phyloP scores from a whole-genome alignment of 2,797 vertebrate species.

The Cirrhinus molitorella region DNA sequence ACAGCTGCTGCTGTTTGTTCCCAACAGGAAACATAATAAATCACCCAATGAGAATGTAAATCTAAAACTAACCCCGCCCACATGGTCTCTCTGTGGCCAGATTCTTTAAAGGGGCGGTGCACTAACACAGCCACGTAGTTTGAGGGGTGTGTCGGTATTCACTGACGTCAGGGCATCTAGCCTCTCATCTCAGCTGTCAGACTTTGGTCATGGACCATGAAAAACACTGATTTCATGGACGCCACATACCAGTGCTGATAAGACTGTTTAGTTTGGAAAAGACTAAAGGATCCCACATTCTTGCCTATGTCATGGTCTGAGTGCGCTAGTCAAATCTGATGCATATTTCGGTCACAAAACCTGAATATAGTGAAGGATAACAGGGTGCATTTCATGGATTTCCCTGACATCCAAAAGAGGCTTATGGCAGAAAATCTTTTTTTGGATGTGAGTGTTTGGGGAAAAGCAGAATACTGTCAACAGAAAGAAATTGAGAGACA shows the following conservation, averaged over 20 bases:
- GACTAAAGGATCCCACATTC: neutral
- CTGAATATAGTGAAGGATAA: neutral
- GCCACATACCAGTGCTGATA: constrained; percentile 23
- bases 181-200: constrained; percentile 16
- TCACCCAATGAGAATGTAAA: neutral
- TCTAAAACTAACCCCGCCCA: constrained; percentile 16
- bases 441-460: neutral
- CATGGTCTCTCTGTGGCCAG: neutral
- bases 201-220: constrained; percentile 16
- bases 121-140: constrained; percentile 11
- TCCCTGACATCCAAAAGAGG: neutral
- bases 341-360: neutral
- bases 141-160: neutral
- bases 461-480: neutral
- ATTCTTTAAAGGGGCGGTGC: neutral
- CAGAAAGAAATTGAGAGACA: neutral
- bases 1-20: constrained; percentile 15
- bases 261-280: constrained; percentile 27
- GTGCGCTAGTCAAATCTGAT: constrained; percentile 14
- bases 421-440: neutral
- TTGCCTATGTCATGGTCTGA: neutral
- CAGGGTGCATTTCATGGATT: neutral
- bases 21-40: constrained; percentile 5
- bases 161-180: neutral
- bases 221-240: constrained; percentile 22